Base-by-base conservation (phyloP, 2,113 vertebrate genomes). In the Nicator chloris region DNA sequence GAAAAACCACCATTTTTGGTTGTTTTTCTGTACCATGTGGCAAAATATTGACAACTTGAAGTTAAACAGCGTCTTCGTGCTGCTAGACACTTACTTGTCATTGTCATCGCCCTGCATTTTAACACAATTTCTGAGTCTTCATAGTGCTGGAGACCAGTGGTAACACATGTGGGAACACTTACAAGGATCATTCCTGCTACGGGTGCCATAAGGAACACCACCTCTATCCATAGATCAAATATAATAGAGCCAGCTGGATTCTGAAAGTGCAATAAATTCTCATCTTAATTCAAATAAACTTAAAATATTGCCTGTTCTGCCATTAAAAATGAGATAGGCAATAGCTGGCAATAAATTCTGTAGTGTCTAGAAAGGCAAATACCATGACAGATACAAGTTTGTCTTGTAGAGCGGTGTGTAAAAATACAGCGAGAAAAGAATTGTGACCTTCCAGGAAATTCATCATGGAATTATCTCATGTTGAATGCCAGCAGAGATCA, bases 111-210 rank as follows among this genome's bases (percentile, higher is more conserved):
- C 5, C 7, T 35, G 3, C 11, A 2, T 50, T 37, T 66, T 56
- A 47, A 42, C 45, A 26, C 8, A 64, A 2, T 9, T 42, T 53
- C 26, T 28, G 10, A 24, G 61, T 24, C 39, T 30, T 51, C 4
- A 0, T 5, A 16, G 10, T 8, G 50, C 59, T 82, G 1, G 2
- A 51, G 27, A 54, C 3, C 15, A n/a, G 39, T 9, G 12, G 27
- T 53, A 15, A 22, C 10, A 4, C 1, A 0, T 21, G 28, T 12
- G n/a, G 37, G 31, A 81, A 21, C 56, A 3, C 11, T 18, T 23
- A 4, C 10, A 45, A 16, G 50, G 27, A 18, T 70, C 3, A 2
- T 39, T 59, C 33, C 42, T 65, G 40, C 57, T 17, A 7, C 27
- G 17, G 6, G 2, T 17, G 18, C 23, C 37, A 9, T 22, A 3